Evolutionary conservation across 2,113 vertebrate genomes (phyloP).

Genomic region (Mesoclemmys tuberculata): DNA sequence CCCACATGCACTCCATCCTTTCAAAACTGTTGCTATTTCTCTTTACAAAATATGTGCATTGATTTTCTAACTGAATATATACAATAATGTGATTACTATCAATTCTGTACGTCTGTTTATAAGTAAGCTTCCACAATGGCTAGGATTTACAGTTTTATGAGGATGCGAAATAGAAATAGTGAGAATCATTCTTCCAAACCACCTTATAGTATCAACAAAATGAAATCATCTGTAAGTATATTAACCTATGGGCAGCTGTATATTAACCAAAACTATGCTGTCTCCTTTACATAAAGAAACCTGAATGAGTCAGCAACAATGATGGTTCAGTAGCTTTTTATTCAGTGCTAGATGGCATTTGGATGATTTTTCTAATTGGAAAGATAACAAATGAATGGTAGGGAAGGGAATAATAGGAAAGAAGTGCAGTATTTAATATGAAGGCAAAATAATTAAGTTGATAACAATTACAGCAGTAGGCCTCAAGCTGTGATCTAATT

Average conservation of each 20-base stretch:
- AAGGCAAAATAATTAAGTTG: constrained; percentile 52
- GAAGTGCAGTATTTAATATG: not conserved
- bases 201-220: constrained; percentile 28
- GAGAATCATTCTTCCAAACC: constrained; percentile 26
- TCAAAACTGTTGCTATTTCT: not conserved
- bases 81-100: not conserved
- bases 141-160: not conserved
- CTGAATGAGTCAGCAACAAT: not conserved
- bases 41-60: not conserved
- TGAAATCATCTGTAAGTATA: not conserved
- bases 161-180: not conserved
- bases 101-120: not conserved
- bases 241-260: constrained; percentile 3
- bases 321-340: not conserved
- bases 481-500: constrained; percentile 56
- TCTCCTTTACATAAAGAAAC: not conserved
- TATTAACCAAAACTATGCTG: not conserved
- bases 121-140: not conserved
- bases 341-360: not conserved
- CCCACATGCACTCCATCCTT: not conserved
- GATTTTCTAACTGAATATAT: not conserved
- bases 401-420: not conserved
- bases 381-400: constrained; percentile 7
- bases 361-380: not conserved
- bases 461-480: constrained; percentile 30